phyloP scores from a whole-genome alignment of 2,797 vertebrate genomes.

The Sebastes reedi region DNA sequence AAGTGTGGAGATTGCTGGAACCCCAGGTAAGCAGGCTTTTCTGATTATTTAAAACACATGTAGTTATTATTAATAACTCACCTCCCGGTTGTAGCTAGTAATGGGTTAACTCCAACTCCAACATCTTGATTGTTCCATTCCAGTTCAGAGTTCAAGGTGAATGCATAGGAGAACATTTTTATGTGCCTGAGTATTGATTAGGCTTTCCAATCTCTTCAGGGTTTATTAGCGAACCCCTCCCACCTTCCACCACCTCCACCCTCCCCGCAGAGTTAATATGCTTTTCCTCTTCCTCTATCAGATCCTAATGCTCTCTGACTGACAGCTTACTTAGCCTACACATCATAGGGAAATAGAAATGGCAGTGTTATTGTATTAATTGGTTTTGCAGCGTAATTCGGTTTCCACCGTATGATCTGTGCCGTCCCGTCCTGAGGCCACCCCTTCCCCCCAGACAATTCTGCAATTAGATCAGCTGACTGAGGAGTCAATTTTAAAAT shows the following conservation, averaged over 20 bases:
- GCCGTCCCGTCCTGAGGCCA: slow-evolving; percentile 22
- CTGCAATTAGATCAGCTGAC: slow-evolving; percentile 59
- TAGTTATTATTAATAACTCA: neutral
- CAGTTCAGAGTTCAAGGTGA: slow-evolving; percentile 77
- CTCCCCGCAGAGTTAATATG: slow-evolving; percentile 60
- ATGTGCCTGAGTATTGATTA: slow-evolving; percentile 75
- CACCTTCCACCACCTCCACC: neutral
- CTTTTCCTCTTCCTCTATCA: slow-evolving; percentile 52
- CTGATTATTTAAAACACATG: neutral
- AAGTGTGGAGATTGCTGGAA: slow-evolving; percentile 99
- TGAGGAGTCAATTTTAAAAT: slow-evolving; percentile 27
- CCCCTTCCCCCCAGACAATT: neutral
- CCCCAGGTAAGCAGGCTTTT: slow-evolving; percentile 89
- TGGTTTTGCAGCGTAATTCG: slow-evolving; percentile 68
- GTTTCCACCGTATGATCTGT: slow-evolving; percentile 60
- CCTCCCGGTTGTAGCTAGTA: neutral
- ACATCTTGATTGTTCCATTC: slow-evolving; percentile 52
- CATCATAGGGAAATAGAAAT: slow-evolving; percentile 69
- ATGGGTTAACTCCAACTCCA: slow-evolving; percentile 33
- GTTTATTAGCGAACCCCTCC: slow-evolving; percentile 67
- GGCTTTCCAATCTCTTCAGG: slow-evolving; percentile 66
- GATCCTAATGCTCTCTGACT: slow-evolving; percentile 73
- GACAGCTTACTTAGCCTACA: slow-evolving; percentile 65
- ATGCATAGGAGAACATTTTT: slow-evolving; percentile 64
- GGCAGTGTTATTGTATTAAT: slow-evolving; percentile 75